Evolutionary conservation across 2,113 vertebrate species (phyloP), one percentile per base, ranked within the genome.

Genomic region (Mesembrinibis cayennensis): DNA sequence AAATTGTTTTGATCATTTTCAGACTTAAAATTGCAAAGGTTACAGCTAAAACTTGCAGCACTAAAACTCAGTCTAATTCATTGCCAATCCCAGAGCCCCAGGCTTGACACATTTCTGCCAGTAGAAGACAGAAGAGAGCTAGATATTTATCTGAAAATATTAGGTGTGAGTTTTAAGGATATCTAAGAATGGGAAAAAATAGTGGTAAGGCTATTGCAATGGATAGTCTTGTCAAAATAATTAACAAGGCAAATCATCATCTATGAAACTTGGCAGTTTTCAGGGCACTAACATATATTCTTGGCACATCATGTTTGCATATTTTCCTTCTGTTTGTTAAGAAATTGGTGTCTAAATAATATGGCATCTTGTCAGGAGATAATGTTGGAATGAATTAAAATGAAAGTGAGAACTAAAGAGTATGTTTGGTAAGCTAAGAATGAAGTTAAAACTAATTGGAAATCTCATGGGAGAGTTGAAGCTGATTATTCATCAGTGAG

Each of bases 181-280:
- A 76, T 79, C 30, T 74, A 82, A 56, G 44, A 77, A 95, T 49
- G 21, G 15, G 36, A 93, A 87, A 32, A 91, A 86, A 32, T 50
- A 89, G 50, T 20, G 34, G 11, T 47, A 92, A 76, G 45, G 30
- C 42, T 58, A 29, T 49, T 40, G 69, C 22, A 20, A 65, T 29
- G 34, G 70, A 72, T 50, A 95, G 55, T 38, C 79, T 61, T 78
- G 84, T 93, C 82, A 96, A 93, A 96, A 96, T 95, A 97, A 92
- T 87, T 47, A 77, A 69, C 67, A 72, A 73, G 52, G 36, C 70
- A 94, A 96, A 90, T 87, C 22, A 56, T 62, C 36, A 66, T 93
- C 82, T 44, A 84, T 63, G 59, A 96, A 95, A 95, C 53, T 58
- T 94, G 78, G 34, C 78, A 83, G 45, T 52, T 96, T 93, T 93